A percentile compares a stretch with the other conserved stretches of the same genome.
These are phyloP conservation scores for Numenius phaeopus DNA, from an alignment of 2,797 vertebrate species.

Conservation along the genomic window DNA sequence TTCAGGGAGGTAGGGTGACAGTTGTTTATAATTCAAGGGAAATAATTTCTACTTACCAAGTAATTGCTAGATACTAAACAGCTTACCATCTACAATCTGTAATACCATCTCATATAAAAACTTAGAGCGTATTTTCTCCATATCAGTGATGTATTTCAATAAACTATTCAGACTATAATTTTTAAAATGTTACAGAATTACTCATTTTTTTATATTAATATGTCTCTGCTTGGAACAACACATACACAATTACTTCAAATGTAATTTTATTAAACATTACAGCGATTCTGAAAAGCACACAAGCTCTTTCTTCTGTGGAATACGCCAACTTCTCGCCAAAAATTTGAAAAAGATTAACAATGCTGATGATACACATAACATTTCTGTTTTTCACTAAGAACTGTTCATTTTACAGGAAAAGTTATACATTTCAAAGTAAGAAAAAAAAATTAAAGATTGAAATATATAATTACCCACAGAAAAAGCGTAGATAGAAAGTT, in stretches of 20 bases:
- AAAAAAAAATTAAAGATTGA: neutral
- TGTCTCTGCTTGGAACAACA: neutral
- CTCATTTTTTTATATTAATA: neutral
- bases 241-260: neutral
- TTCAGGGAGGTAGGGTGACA: neutral
- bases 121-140: neutral
- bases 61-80: neutral
- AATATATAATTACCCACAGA: neutral
- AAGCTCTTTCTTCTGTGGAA: neutral
- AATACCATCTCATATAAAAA: neutral
- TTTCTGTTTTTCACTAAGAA: neutral
- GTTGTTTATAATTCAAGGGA: neutral
- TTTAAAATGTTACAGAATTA: neutral
- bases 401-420: neutral
- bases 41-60: neutral
- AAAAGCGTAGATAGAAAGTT: neutral
- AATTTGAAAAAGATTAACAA: neutral
- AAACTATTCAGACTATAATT: neutral
- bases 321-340: neutral
- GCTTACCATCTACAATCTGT: neutral
- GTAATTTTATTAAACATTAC: neutral
- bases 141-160: neutral
- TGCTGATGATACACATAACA: neutral
- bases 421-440: neutral
- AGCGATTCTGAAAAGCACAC: neutral